Evolutionary conservation across 2,888 invertebrate species (phyloP).

Genomic region (Tuberolachnus salignus): DNA sequence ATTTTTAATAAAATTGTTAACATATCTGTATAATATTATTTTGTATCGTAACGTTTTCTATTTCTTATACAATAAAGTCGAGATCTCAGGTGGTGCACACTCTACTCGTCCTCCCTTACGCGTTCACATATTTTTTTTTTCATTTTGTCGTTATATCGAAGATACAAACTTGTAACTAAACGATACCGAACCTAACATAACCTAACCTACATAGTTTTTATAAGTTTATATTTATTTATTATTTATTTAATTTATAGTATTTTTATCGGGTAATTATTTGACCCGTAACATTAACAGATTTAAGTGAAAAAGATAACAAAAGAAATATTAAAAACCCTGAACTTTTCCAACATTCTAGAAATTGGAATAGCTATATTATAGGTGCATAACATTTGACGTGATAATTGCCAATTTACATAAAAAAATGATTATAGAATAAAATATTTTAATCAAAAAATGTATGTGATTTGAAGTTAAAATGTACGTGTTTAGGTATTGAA

Average conservation of each 20-base stretch:
- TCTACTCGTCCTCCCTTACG: too few species aligned
- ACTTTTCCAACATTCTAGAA: background rate
- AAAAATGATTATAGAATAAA: too few species aligned
- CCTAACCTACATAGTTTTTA: too few species aligned
- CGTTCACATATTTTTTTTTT: too few species aligned
- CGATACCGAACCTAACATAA: too few species aligned
- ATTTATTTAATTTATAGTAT: background rate
- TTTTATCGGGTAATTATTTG: background rate
- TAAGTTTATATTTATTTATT: background rate
- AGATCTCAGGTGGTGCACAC: too few species aligned
- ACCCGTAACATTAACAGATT: background rate
- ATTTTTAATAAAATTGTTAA: too few species aligned
- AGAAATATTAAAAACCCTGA: background rate
- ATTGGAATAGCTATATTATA: background rate
- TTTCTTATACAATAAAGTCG: too few species aligned
- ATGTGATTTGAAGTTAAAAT: background rate
- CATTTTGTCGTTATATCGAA: too few species aligned
- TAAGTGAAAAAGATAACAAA: background rate
- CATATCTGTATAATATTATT: too few species aligned
- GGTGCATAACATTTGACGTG: background rate
- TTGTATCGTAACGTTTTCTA: too few species aligned
- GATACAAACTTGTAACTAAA: too few species aligned
- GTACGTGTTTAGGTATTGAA: background rate
- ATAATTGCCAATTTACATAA: conserved; percentile 6
- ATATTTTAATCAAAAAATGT: background rate